Conservation (phyloP, 92 coral and sea anemone species). For the Porites cylindrica region DNA sequence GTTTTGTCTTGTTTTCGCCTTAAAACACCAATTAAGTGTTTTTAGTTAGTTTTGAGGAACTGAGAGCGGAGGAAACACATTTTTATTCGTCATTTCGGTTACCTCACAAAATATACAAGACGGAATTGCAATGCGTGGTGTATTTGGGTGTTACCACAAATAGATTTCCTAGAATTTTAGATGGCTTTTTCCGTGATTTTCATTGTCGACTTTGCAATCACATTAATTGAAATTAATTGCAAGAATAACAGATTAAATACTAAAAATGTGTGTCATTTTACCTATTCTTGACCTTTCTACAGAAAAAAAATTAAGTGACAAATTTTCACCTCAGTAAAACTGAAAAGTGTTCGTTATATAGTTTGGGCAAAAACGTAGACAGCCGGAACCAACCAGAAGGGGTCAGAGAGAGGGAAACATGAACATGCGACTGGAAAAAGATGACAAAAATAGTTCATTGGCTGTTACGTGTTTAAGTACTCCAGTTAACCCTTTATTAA, state of each 20-base stretch:
- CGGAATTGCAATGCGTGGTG: neutral
- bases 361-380: neutral
- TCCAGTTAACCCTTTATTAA: too few species aligned
- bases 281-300: neutral
- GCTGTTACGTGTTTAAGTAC: too few species aligned
- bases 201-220: neutral
- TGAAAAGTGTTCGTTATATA: neutral
- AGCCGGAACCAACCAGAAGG: neutral
- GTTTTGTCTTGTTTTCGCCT: neutral
- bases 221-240: neutral
- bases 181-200: constrained; percentile 1
- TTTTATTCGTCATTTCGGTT: neutral
- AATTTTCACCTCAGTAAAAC: neutral
- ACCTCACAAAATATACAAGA: neutral
- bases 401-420: neutral
- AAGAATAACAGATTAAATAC: neutral
- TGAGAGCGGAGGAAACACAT: neutral
- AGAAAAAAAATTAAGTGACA: neutral
- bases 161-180: neutral
- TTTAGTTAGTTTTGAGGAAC: neutral
- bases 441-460: too few species aligned
- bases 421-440: too few species aligned
- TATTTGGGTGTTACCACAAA: neutral
- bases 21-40: neutral
- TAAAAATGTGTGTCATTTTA: neutral